Evolutionary conservation across 2,888 invertebrate species (phyloP).

Genomic region (Megamerina dolium): DNA sequence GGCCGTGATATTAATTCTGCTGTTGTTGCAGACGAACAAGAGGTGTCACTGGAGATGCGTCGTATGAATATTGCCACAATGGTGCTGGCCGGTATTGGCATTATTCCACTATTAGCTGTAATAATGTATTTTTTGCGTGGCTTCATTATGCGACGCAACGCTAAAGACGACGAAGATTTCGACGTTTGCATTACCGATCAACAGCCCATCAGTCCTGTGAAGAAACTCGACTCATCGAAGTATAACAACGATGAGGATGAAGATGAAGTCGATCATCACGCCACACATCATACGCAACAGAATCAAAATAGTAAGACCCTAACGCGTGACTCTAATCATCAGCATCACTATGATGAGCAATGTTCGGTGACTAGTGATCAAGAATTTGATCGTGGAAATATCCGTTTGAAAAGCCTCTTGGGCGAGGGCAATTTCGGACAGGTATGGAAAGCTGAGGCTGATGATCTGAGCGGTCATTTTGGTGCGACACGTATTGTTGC

Average conservation of each 20-base stretch:
- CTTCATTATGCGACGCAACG: slow-evolving; percentile 51
- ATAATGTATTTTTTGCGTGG: slow-evolving; percentile 55
- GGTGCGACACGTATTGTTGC: slow-evolving; percentile 76
- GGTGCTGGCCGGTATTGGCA: slow-evolving; percentile 57
- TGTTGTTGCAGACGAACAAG: slow-evolving; percentile 44
- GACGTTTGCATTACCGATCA: slow-evolving; percentile 59
- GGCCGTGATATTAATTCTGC: slow-evolving; percentile 33
- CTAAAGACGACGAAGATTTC: slow-evolving; percentile 53
- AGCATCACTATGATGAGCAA: slow-evolving; percentile 35
- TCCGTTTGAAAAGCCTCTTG: slow-evolving; percentile 69
- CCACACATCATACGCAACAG: slow-evolving; percentile 14
- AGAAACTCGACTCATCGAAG: slow-evolving; percentile 38
- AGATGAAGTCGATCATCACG: slow-evolving; percentile 33
- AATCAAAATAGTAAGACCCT: slow-evolving; percentile 2
- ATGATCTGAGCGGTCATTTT: slow-evolving; percentile 69
- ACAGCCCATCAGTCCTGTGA: slow-evolving; percentile 49
- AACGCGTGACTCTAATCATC: slow-evolving; percentile 17
- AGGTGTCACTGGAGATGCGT: slow-evolving; percentile 55
- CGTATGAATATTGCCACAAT: slow-evolving; percentile 58
- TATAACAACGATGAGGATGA: slow-evolving; percentile 27
- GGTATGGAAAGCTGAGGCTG: slow-evolving; percentile 83
- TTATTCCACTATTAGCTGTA: slow-evolving; percentile 56
- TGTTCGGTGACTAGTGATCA: slow-evolving; percentile 42
- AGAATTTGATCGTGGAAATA: slow-evolving; percentile 73
- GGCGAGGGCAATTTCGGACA: slow-evolving; percentile 84